Conservation (phyloP, 2,113 vertebrate genomes). For the Copsychus sechellarum region DNA sequence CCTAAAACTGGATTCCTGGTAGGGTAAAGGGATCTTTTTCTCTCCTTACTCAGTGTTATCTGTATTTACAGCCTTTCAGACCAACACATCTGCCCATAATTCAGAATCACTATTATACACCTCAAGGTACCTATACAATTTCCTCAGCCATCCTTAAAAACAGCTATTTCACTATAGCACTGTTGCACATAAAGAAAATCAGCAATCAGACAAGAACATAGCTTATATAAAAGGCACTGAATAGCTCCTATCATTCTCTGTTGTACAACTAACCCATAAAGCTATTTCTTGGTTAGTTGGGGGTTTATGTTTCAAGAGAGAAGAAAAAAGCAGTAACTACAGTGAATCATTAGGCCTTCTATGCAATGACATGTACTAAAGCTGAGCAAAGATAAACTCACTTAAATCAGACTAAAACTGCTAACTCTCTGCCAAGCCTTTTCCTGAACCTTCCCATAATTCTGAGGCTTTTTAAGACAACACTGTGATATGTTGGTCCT, state of each 20-base stretch:
- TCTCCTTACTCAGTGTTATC: background rate
- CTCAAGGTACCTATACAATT: background rate
- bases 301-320: fast-evolving
- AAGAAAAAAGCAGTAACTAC: background rate
- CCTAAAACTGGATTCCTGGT: background rate
- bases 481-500: background rate
- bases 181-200: background rate
- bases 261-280: background rate
- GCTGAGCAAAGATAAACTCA: background rate
- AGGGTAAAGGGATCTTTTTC: background rate
- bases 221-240: background rate
- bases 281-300: background rate
- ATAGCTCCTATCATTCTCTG: background rate
- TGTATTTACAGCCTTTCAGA: background rate
- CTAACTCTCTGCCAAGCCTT: background rate
- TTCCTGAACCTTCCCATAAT: background rate
- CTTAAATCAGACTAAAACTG: background rate
- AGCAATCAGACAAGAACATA: background rate
- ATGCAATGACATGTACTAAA: background rate
- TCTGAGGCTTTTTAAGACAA: background rate
- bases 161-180: background rate
- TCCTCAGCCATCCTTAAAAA: background rate
- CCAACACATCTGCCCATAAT: background rate
- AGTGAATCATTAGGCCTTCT: background rate
- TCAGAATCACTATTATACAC: background rate